Percentiles rank a stretch among this genome's conserved stretches.
phyloP scores from a whole-genome alignment of 2,797 vertebrate genomes.

The Siniperca undulata region DNA sequence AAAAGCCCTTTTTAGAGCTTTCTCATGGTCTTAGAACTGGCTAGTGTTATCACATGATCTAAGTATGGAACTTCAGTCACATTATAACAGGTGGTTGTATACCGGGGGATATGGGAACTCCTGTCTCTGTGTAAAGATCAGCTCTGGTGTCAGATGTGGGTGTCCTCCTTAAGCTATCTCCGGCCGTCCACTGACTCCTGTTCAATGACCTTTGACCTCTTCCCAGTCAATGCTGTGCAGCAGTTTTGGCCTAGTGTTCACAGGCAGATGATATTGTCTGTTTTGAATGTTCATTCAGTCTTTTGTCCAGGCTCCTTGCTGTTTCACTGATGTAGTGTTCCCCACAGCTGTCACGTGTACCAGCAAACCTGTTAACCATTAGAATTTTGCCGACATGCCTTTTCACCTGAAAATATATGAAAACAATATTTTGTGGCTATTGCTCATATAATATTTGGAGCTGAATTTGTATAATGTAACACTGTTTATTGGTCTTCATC shows the following conservation, averaged over 20 bases:
- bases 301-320: neutral
- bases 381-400: neutral
- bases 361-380: neutral
- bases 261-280: neutral
- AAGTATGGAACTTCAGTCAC: too few species aligned
- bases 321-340: neutral
- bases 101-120: too few species aligned
- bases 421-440: neutral
- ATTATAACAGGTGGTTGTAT: too few species aligned
- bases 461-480: slow-evolving; percentile 1
- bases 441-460: neutral
- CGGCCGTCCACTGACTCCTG: neutral
- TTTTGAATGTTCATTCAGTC: neutral
- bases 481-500: neutral
- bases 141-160: too few species aligned
- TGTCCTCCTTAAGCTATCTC: neutral
- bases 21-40: too few species aligned
- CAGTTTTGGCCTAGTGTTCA: neutral
- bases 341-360: neutral
- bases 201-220: neutral
- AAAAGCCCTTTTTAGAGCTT: neutral
- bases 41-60: too few species aligned
- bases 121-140: too few species aligned
- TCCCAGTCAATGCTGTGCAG: neutral
- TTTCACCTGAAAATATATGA: neutral